A percentile compares a stretch with the other conserved stretches of the same genome.
phyloP scores from a whole-genome alignment of 2,797 vertebrate genomes.

The Pseudomugil tenellus region DNA sequence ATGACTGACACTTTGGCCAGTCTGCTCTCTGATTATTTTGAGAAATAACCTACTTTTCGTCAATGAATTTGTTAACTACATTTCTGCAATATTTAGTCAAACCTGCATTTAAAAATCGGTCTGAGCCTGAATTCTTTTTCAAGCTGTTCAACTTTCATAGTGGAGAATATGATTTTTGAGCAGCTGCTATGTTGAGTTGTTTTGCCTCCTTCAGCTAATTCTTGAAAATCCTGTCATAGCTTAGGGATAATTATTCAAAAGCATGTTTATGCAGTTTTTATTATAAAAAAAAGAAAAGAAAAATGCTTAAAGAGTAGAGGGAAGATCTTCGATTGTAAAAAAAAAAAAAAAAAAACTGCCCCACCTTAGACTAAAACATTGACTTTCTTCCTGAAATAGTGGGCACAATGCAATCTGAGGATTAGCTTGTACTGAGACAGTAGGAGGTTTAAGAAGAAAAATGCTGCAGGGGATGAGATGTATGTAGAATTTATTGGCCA shows the following conservation, averaged over 20 bases:
- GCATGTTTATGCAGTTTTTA: constrained; percentile 33
- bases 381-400: constrained; percentile 17
- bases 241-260: constrained; percentile 46
- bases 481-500: constrained; percentile 14
- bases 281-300: constrained; percentile 24
- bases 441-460: constrained; percentile 16
- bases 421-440: constrained; percentile 15
- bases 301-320: constrained; percentile 27
- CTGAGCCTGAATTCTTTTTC: constrained; percentile 49
- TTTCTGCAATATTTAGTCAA: constrained; percentile 15
- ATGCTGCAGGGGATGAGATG: constrained; percentile 15
- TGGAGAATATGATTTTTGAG: constrained; percentile 55
- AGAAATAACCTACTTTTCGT: constrained; percentile 33
- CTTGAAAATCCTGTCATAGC: constrained; percentile 43
- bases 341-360: constrained; percentile 15
- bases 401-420: constrained; percentile 37
- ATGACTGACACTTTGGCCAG: constrained; percentile 28
- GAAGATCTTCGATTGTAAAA: constrained; percentile 27
- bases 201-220: constrained; percentile 49
- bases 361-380: constrained; percentile 35
- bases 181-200: constrained; percentile 32
- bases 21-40: constrained; percentile 21
- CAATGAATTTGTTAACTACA: constrained; percentile 5
- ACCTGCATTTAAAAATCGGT: not conserved
- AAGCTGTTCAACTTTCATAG: constrained; percentile 39